A percentile compares a stretch with the other conserved stretches of the same genome.
Evolutionary conservation across 2,888 invertebrate genomes (phyloP).

Genomic region (Ecdyonurus torrentis): DNA sequence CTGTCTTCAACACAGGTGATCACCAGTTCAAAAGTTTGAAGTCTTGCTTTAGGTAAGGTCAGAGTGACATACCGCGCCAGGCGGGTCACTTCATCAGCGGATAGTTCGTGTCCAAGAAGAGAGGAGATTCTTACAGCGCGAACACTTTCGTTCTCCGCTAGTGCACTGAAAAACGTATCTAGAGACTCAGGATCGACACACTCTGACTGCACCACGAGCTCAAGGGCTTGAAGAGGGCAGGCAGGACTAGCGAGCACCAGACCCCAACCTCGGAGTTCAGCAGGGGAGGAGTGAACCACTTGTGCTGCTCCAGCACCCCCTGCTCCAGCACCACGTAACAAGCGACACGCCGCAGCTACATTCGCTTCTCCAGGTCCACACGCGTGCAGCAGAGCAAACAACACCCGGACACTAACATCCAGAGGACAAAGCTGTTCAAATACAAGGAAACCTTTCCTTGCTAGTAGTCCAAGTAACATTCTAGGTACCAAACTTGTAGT

Average conservation of each 20-base stretch:
- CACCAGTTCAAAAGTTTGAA: conserved; percentile 34
- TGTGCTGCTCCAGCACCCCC: conserved; percentile 19
- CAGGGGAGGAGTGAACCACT: conserved; percentile 25
- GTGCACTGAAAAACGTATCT: conserved; percentile 31
- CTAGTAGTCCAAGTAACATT: conserved; percentile 15
- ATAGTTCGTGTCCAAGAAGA: conserved; percentile 33
- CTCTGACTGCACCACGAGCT: conserved; percentile 32
- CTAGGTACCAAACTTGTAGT: neutral
- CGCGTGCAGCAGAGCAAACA: conserved; percentile 33
- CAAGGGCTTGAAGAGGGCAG: conserved; percentile 31
- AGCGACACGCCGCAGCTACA: conserved; percentile 32
- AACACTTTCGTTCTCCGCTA: conserved; percentile 33
- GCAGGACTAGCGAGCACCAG: conserved; percentile 30
- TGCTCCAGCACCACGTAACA: conserved; percentile 25
- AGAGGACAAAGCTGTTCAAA: conserved; percentile 20
- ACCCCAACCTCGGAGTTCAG: conserved; percentile 34
- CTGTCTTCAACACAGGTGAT: conserved; percentile 35
- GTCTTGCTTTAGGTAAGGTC: conserved; percentile 29
- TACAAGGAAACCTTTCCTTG: conserved; percentile 12
- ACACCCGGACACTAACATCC: conserved; percentile 33
- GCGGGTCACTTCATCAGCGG: conserved; percentile 30
- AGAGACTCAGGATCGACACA: conserved; percentile 22
- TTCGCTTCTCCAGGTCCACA: conserved; percentile 34
- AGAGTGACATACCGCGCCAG: conserved; percentile 30
- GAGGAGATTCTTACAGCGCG: conserved; percentile 32